A percentile compares a stretch with the other conserved stretches of the same genome.
phyloP scores from a whole-genome alignment of 64 coral and sea anemone species.

The Orbicella faveolata region DNA sequence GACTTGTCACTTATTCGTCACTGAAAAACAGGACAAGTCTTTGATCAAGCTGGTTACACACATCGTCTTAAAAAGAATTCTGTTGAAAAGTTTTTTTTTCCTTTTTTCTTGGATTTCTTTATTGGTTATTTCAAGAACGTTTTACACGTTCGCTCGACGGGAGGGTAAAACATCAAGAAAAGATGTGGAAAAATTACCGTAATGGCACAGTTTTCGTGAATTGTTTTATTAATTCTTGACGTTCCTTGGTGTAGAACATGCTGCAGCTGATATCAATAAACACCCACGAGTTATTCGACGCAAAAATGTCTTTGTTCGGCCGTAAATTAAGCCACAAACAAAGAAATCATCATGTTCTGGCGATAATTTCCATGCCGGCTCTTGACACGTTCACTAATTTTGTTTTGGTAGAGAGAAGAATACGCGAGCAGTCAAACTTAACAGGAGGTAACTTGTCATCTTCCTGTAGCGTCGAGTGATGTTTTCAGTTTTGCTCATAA shows the following conservation, averaged over 20 bases:
- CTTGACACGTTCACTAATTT: constrained; percentile 2
- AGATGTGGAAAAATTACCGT: background rate
- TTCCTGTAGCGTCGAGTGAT: background rate
- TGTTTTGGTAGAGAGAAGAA: constrained; percentile 12
- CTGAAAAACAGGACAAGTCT: background rate
- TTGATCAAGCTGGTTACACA: background rate
- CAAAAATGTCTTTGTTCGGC: constrained; percentile 33
- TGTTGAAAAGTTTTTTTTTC: background rate
- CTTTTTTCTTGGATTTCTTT: background rate
- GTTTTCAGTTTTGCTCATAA: background rate
- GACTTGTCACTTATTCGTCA: background rate
- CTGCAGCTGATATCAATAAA: constrained; percentile 16
- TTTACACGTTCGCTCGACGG: background rate
- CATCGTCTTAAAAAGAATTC: background rate
- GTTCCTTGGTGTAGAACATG: background rate
- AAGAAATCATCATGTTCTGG: constrained; percentile 30
- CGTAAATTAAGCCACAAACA: constrained; percentile 11
- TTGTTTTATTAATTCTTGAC: constrained; percentile 18
- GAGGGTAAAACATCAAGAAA: background rate
- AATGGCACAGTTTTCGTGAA: background rate
- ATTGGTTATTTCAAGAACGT: background rate
- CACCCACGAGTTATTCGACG: background rate
- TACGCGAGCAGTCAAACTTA: background rate
- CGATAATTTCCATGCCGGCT: constrained; percentile 25
- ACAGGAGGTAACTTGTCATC: background rate